A percentile compares a stretch with the other conserved stretches of the same genome.
Evolutionary conservation across 2,888 invertebrate species (phyloP).

Genomic region (Tetropium fuscum): DNA sequence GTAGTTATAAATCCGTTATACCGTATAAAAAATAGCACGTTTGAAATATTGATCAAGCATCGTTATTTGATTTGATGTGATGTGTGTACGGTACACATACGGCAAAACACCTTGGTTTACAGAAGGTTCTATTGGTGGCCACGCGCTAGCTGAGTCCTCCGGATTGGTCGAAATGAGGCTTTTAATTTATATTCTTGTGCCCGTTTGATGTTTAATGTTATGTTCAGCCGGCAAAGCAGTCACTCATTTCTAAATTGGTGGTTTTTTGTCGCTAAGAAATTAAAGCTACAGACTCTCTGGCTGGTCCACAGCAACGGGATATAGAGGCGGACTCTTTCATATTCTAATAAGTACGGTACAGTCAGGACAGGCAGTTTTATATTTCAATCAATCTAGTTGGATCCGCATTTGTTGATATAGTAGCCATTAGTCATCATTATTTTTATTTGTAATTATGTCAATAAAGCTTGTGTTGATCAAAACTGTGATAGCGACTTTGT

Average conservation of each 20-base stretch:
- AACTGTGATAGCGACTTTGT: slow-evolving; percentile 15
- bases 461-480: slow-evolving; percentile 18
- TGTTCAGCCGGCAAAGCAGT: slow-evolving; percentile 52
- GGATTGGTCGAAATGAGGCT: slow-evolving; percentile 56
- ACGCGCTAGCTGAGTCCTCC: slow-evolving; percentile 45
- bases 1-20: too few species aligned
- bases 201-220: slow-evolving; percentile 55
- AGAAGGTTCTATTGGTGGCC: slow-evolving; percentile 54
- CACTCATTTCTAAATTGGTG: slow-evolving; percentile 60
- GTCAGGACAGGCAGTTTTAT: slow-evolving; percentile 38
- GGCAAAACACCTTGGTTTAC: slow-evolving; percentile 35
- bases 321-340: slow-evolving; percentile 53
- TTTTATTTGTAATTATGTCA: not conserved
- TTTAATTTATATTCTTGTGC: slow-evolving; percentile 62
- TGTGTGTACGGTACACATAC: slow-evolving; percentile 25
- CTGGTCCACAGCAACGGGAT: slow-evolving; percentile 39
- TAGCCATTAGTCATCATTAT: not conserved
- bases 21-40: too few species aligned
- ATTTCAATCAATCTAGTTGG: not conserved
- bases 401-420: slow-evolving; percentile 1
- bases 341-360: slow-evolving; percentile 53
- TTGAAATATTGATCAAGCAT: too few species aligned
- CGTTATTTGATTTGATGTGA: not conserved
- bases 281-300: slow-evolving; percentile 45
- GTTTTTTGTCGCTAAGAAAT: slow-evolving; percentile 50